Percentiles rank a stretch among this genome's conserved stretches.
Conservation (phyloP, 2,888 invertebrate genomes). For the Xiphydria camelus region DNA sequence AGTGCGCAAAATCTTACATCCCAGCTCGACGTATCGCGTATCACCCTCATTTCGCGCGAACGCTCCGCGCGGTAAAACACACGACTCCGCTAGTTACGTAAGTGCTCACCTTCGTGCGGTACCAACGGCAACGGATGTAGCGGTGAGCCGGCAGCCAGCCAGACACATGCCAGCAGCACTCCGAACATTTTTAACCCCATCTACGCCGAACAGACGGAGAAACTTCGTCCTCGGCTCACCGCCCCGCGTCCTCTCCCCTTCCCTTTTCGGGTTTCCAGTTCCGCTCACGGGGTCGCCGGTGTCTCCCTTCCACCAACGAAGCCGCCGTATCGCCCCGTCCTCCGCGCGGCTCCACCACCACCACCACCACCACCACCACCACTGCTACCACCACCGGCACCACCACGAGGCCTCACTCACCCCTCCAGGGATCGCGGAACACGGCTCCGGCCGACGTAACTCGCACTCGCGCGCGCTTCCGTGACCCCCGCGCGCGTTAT, state of each 20-base stretch:
- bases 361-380: background rate
- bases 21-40: too few relatives aligned
- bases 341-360: background rate
- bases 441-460: background rate
- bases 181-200: conserved; percentile 41
- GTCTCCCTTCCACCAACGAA: background rate
- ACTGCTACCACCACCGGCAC: background rate
- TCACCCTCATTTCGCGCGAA: too few relatives aligned
- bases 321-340: too few relatives aligned
- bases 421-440: background rate
- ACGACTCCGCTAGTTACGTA: too few relatives aligned
- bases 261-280: conserved; percentile 2
- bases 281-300: background rate
- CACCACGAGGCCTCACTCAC: background rate
- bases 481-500: background rate
- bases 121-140: conserved; percentile 38
- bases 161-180: conserved; percentile 40
- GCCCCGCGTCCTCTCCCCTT: background rate
- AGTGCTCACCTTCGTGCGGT: conserved; percentile 37
- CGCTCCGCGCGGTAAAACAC: too few relatives aligned
- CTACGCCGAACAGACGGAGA: conserved; percentile 32
- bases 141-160: conserved; percentile 43
- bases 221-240: conserved; percentile 29
- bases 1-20: too few relatives aligned
- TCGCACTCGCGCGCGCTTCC: background rate